A percentile compares a stretch with the other conserved stretches of the same genome.
These are phyloP conservation scores for Himalopsyche tibetana DNA, from an alignment of 2,888 invertebrate species.

Conservation along the genomic window DNA sequence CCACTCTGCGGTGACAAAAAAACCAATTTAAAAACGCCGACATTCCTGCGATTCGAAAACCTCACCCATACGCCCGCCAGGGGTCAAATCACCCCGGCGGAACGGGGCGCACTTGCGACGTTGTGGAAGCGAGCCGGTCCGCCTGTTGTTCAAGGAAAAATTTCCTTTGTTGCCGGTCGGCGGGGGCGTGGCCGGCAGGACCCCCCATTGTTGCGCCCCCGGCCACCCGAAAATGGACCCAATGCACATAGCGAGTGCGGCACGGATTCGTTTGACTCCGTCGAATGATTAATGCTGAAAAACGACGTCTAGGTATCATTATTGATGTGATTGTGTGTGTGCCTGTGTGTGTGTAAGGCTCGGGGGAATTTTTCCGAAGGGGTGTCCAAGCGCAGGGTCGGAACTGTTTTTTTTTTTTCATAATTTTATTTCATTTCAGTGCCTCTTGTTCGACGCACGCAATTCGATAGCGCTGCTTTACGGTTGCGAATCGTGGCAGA, in stretches of 20 bases:
- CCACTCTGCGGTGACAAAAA: background rate
- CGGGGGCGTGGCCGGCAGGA: slow-evolving; percentile 50
- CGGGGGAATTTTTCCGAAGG: background rate
- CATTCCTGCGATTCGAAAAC: background rate
- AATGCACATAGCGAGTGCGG: background rate
- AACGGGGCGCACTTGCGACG: slow-evolving; percentile 4
- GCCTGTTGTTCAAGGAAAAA: slow-evolving; percentile 37
- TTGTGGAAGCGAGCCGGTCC: background rate
- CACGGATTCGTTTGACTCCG: background rate
- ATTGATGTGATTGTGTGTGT: background rate
- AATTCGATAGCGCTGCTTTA: too few species aligned
- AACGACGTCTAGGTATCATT: background rate
- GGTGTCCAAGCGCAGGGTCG: background rate
- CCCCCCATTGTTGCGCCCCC: slow-evolving; percentile 31
- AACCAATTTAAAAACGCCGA: slow-evolving; percentile 16
- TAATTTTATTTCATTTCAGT: too few species aligned
- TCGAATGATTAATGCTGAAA: background rate
- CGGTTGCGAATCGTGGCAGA: too few species aligned
- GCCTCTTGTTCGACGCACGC: too few species aligned
- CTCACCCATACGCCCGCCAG: background rate
- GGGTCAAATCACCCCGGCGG: background rate
- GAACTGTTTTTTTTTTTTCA: too few species aligned
- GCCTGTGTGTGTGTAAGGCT: background rate
- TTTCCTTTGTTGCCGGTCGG: slow-evolving; percentile 50
- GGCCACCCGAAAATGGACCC: background rate